These are phyloP conservation scores for Pygoscelis adeliae DNA, from an alignment of 2,113 vertebrate genomes.

Conservation along the genomic window DNA sequence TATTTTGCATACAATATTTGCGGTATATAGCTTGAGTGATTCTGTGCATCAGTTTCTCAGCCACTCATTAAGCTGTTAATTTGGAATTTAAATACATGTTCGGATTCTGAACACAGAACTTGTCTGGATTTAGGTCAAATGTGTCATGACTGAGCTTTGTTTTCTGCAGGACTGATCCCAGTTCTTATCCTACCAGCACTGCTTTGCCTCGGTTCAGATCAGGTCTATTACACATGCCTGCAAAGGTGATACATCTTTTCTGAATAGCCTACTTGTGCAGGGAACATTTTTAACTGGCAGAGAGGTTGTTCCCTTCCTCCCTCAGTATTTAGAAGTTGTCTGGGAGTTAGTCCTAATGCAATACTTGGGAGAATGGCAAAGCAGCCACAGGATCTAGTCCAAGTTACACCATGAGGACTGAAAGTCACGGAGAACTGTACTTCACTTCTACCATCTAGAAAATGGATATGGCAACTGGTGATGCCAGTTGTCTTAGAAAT, in stretches of 20 bases:
- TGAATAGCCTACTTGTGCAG: not conserved
- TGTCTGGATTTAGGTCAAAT: not conserved
- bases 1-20: not conserved
- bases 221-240: not conserved
- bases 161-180: not conserved
- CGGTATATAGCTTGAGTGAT: not conserved
- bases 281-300: not conserved
- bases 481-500: not conserved
- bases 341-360: not conserved
- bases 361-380: not conserved
- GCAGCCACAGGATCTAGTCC: not conserved
- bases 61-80: slow-evolving; percentile 2
- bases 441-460: not conserved
- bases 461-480: not conserved
- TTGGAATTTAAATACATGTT: not conserved
- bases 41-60: not conserved
- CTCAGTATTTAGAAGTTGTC: not conserved
- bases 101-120: not conserved
- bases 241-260: not conserved
- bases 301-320: not conserved
- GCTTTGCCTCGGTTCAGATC: not conserved
- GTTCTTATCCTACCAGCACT: not conserved
- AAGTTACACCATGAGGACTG: not conserved
- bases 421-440: not conserved
- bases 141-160: not conserved